phyloP scores from a whole-genome alignment of 2,888 invertebrate genomes.

The Spialia ferax region DNA sequence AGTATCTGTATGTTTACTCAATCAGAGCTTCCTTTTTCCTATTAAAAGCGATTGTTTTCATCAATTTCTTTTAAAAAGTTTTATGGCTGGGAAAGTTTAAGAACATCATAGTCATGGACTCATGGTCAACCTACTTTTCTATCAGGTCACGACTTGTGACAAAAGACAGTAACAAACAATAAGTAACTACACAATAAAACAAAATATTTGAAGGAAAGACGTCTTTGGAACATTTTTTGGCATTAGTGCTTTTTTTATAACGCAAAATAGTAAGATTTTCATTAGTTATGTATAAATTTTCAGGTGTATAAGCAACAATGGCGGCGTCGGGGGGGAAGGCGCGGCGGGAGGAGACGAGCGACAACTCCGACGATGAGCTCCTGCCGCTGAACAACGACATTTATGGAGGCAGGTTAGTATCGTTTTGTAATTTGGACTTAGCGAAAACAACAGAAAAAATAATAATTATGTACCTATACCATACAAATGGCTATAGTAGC shows the following conservation, averaged over 20 bases:
- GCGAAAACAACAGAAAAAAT: slow-evolving; percentile 47
- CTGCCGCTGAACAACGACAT: slow-evolving; percentile 95
- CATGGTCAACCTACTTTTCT: slow-evolving; percentile 4
- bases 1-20: no score
- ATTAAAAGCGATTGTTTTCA: no score
- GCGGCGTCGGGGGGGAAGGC: slow-evolving; percentile 89
- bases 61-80: background rate
- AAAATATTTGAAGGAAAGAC: background rate
- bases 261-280: no score
- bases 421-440: background rate
- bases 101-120: slow-evolving; percentile 3
- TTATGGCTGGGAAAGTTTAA: background rate
- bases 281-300: slow-evolving; percentile 45
- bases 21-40: no score
- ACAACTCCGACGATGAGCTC: slow-evolving; percentile 95
- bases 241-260: no score
- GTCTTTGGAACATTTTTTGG: no score
- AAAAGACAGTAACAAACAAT: background rate
- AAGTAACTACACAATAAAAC: background rate
- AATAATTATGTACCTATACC: no score
- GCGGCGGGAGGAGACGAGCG: slow-evolving; percentile 89
- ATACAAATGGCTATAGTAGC: no score
- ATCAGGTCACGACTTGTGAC: background rate
- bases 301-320: slow-evolving; percentile 76
- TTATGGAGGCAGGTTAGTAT: slow-evolving; percentile 94